phyloP scores from a whole-genome alignment of 2,797 vertebrate species.

The Brachymystax lenok region DNA sequence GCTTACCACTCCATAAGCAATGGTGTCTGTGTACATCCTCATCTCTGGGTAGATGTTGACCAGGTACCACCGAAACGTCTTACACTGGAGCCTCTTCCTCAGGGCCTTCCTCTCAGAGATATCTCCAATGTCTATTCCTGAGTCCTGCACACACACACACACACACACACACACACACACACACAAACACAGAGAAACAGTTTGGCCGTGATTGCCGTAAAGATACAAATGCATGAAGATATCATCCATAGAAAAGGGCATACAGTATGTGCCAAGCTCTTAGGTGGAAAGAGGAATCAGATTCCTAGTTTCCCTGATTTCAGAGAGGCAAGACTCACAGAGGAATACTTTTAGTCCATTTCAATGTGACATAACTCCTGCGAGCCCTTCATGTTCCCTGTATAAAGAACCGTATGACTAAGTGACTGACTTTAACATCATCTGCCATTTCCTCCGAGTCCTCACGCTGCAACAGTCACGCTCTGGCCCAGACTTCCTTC shows the following conservation, averaged over 20 bases:
- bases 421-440: slow-evolving; percentile 15
- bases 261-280: not conserved
- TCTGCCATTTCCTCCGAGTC: slow-evolving; percentile 14
- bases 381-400: slow-evolving; percentile 31
- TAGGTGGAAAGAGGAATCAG: slow-evolving; percentile 30
- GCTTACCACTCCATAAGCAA: slow-evolving; percentile 94
- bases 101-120: slow-evolving; percentile 92
- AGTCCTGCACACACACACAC: no score
- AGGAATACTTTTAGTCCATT: slow-evolving; percentile 35
- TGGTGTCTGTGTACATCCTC: slow-evolving; percentile 94
- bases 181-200: slow-evolving; percentile 26
- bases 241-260: not conserved
- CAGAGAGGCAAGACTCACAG: slow-evolving; percentile 6
- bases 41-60: slow-evolving; percentile 97
- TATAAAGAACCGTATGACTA: slow-evolving; percentile 12
- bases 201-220: slow-evolving; percentile 24
- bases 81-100: slow-evolving; percentile 93
- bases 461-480: not conserved
- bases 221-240: not conserved
- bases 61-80: slow-evolving; percentile 97
- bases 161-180: slow-evolving; percentile 25
- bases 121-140: slow-evolving; percentile 95
- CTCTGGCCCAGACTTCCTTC: slow-evolving; percentile 5
- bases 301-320: not conserved
- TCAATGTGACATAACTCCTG: slow-evolving; percentile 11